A percentile compares a stretch with the other conserved stretches of the same genome.
phyloP scores from a whole-genome alignment of 2,888 invertebrate species.

The Coelinius sp. region DNA sequence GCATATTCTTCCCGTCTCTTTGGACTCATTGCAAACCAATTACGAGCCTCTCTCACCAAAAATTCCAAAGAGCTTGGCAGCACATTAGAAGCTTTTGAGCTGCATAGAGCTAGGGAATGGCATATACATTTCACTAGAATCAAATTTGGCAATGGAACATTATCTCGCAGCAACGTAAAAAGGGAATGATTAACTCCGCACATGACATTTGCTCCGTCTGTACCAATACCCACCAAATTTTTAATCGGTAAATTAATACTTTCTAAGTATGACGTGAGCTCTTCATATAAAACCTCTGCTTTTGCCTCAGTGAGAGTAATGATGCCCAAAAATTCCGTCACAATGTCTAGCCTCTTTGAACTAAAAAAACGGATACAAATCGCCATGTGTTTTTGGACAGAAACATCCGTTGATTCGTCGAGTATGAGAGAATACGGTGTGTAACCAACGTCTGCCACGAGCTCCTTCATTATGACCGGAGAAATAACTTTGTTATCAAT shows the following conservation, averaged over 20 bases:
- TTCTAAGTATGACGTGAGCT: constrained; percentile 25
- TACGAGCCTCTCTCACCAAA: constrained; percentile 51
- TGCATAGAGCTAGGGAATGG: constrained; percentile 45
- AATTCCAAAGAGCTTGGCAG: constrained; percentile 48
- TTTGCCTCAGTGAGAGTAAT: constrained; percentile 40
- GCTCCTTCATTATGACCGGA: constrained; percentile 41
- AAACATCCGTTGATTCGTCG: constrained; percentile 52
- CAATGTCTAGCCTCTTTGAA: constrained; percentile 32
- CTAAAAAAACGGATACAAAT: constrained; percentile 47
- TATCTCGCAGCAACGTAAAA: constrained; percentile 43
- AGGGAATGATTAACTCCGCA: constrained; percentile 49
- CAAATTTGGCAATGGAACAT: constrained; percentile 36
- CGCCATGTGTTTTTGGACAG: constrained; percentile 42
- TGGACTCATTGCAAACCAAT: constrained; percentile 46
- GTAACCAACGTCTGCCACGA: constrained; percentile 46
- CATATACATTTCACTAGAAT: constrained; percentile 47
- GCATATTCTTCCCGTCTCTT: constrained; percentile 50
- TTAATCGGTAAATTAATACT: constrained; percentile 34
- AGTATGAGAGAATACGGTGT: constrained; percentile 45
- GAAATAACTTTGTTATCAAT: constrained; percentile 47
- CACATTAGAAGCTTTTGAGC: constrained; percentile 40
- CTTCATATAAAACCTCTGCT: constrained; percentile 39
- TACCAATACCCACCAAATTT: constrained; percentile 51
- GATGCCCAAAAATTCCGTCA: constrained; percentile 47
- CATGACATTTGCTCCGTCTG: constrained; percentile 51